These are phyloP conservation scores for Damaliscus lunatus DNA, from an alignment of 2,113 vertebrate species.

Conservation along the genomic window DNA sequence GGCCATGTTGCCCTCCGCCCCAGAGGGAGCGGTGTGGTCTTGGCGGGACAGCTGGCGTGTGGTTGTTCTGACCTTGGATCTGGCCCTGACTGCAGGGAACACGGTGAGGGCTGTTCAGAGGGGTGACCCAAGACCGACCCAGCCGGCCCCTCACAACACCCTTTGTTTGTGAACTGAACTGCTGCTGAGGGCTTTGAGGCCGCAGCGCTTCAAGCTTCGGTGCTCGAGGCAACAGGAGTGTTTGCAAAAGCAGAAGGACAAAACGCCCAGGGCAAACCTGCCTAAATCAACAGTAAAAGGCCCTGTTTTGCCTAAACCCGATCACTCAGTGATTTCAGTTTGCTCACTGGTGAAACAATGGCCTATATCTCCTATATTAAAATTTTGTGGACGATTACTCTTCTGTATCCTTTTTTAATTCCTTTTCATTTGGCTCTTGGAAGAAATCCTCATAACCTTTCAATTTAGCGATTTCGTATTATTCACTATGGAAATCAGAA, in stretches of 20 bases:
- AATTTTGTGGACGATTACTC: neutral
- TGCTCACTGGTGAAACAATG: fast-evolving
- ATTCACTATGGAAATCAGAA: conserved; percentile 57
- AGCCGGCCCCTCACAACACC: neutral
- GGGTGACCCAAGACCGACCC: fast-evolving
- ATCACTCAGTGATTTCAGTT: fast-evolving
- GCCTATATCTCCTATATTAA: fast-evolving
- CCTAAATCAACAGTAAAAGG: fast-evolving
- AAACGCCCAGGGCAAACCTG: neutral
- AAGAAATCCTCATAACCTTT: conserved; percentile 28
- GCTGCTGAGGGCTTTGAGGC: neutral
- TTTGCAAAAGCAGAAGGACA: neutral
- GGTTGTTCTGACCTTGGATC: neutral
- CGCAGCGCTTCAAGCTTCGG: neutral
- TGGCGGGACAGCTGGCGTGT: neutral
- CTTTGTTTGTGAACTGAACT: fast-evolving
- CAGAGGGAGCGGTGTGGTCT: fast-evolving
- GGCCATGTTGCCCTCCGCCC: fast-evolving
- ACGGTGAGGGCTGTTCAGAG: neutral
- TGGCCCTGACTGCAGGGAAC: neutral
- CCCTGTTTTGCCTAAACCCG: too few relatives aligned
- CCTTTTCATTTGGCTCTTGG: conserved; percentile 5
- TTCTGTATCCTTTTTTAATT: neutral
- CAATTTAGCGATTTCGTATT: conserved; percentile 46
- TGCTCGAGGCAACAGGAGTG: neutral